Percentiles rank a stretch among this genome's conserved stretches.
Evolutionary conservation across 1,140 invertebrate species (phyloP).

Genomic region (Cydia pomonella): DNA sequence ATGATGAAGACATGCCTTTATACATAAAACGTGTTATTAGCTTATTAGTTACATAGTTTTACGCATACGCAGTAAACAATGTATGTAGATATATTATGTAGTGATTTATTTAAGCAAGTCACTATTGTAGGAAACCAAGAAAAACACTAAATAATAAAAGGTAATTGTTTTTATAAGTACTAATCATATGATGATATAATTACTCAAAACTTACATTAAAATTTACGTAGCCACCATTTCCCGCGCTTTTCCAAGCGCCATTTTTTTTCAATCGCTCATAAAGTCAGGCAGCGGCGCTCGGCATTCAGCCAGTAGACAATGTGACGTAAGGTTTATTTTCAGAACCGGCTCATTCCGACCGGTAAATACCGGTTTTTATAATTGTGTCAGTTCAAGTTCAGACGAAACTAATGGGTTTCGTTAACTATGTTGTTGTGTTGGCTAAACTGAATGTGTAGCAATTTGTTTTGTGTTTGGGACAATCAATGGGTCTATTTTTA

Average conservation of each 20-base stretch:
- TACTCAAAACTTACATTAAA: no score
- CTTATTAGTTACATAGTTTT: no score
- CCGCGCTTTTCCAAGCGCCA: slow-evolving; percentile 12
- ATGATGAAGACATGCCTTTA: no score
- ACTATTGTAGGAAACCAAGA: no score
- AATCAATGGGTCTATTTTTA: no score
- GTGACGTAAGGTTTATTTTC: slow-evolving; percentile 27
- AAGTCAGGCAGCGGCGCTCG: background rate
- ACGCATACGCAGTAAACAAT: no score
- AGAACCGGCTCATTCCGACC: slow-evolving; percentile 11
- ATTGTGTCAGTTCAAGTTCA: slow-evolving; percentile 22
- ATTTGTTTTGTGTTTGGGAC: background rate
- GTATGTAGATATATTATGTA: no score
- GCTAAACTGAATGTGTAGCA: background rate
- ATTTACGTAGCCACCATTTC: background rate
- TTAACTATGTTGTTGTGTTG: slow-evolving; percentile 15
- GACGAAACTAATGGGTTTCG: slow-evolving; percentile 18
- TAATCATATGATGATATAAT: no score
- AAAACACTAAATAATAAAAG: no score
- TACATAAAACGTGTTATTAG: no score
- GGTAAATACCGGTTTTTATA: slow-evolving; percentile 17
- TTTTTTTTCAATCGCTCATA: background rate
- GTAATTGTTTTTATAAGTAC: no score
- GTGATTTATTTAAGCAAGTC: no score
- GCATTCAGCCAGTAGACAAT: slow-evolving; percentile 21